Percentiles rank a stretch among this genome's conserved stretches.
Evolutionary conservation across 2,113 vertebrate species (phyloP).

Genomic region (Silurus glanis): DNA sequence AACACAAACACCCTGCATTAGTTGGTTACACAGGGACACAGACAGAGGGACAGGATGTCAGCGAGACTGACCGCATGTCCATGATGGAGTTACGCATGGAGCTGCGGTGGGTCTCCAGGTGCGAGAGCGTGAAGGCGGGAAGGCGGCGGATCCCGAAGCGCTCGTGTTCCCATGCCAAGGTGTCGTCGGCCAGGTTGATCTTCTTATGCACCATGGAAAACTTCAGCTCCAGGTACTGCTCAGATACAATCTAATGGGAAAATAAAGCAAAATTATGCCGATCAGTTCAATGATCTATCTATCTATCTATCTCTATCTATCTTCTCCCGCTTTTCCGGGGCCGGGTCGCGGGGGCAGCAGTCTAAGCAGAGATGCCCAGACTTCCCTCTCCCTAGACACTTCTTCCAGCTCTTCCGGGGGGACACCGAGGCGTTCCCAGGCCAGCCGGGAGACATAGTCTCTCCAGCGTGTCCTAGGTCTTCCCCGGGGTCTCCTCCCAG

Average conservation of each 20-base stretch:
- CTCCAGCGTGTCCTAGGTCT: too few relatives aligned
- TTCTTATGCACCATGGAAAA: slow-evolving; percentile 99
- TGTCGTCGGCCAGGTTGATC: slow-evolving; percentile 95
- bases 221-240: slow-evolving; percentile 87
- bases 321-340: too few relatives aligned
- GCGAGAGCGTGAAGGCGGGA: slow-evolving; percentile 93
- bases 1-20: background rate
- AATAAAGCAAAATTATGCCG: background rate
- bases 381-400: too few relatives aligned
- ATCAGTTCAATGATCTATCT: background rate
- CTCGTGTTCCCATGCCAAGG: slow-evolving; percentile 96
- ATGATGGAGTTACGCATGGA: slow-evolving; percentile 92
- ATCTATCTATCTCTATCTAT: too few relatives aligned
- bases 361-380: too few relatives aligned
- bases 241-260: slow-evolving; percentile 76
- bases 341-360: too few relatives aligned
- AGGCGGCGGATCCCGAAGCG: slow-evolving; percentile 95
- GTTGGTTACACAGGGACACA: background rate
- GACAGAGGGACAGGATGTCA: background rate
- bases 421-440: too few relatives aligned
- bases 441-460: too few relatives aligned
- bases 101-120: slow-evolving; percentile 89
- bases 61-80: slow-evolving; percentile 86
- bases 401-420: too few relatives aligned
- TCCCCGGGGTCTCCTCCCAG: too few relatives aligned